Evolutionary conservation across 2,888 invertebrate genomes (phyloP), one percentile per base, ranked within the genome.

Genomic region (Palloptera scutellata): DNA sequence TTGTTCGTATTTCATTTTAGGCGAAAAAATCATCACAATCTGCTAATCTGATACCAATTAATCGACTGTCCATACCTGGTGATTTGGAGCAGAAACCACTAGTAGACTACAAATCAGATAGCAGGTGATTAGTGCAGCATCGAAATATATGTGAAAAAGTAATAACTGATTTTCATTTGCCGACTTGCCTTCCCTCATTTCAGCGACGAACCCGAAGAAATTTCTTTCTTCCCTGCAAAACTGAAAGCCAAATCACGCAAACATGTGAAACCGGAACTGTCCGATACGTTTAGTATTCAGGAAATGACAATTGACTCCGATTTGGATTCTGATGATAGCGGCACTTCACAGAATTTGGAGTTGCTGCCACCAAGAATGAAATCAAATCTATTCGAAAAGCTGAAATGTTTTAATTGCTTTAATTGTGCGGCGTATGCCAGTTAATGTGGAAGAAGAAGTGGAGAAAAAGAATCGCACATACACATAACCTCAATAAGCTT

Each of bases 251-350:
- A 76, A 42, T 76, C 77, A 20, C 78, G 77, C 9, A 78, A 74
- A 5, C 79, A 78, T 68, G 81, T 79, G 67, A 77, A 82, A n/a
- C 74, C 78, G n/a, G 83, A 83, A 64, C 76, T 83, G 12, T 80
- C 83, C 20, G 85, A 85, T 70, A 85, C 84, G 4, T 85, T 85
- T 71, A 85, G 85, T 72, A 84, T 85, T 77, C 84, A 85, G 68
- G 85, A 85, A 69, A 85, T 85, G 85, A 82, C 84, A 43, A 84
- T 85, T 48, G 85, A 84, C 68, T 84, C 85, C 13, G 85, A 84
- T 55, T 71, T 80, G 68, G 79, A 84, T 70, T 84, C 84, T 19
- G 84, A 85, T 67, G 84, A 83, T 67, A 82, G 83, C 69, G 79
- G 76, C 30, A 30, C 30, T 30, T 84, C 84, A 15, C 82, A 83